These are phyloP conservation scores for Metalampra italica DNA, from an alignment of 2,888 invertebrate species.

Conservation along the genomic window DNA sequence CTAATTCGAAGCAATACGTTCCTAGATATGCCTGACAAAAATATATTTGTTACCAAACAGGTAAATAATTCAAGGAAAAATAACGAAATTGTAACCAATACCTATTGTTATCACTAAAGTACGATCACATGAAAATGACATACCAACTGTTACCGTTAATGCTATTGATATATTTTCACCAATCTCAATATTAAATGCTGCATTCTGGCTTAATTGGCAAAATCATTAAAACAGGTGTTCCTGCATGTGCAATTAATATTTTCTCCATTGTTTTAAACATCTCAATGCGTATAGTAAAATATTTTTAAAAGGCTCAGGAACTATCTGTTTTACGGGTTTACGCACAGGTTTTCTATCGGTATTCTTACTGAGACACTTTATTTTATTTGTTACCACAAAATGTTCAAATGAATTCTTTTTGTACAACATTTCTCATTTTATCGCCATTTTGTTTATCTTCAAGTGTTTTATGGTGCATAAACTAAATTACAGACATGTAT, in stretches of 20 bases:
- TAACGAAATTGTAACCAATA: too few species aligned
- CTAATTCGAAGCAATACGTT: too few species aligned
- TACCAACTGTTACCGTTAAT: neutral
- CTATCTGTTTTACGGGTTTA: too few species aligned
- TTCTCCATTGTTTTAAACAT: neutral
- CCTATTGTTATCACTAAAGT: neutral
- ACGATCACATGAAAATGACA: neutral
- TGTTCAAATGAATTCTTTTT: constrained; percentile 9
- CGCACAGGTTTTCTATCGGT: too few species aligned
- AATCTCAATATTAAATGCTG: neutral
- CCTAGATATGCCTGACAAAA: too few species aligned
- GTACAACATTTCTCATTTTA: constrained; percentile 22
- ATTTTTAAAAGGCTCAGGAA: too few species aligned
- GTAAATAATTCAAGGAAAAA: too few species aligned
- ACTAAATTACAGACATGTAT: constrained; percentile 44
- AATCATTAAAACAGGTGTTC: neutral
- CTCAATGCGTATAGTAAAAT: neutral
- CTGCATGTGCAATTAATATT: neutral
- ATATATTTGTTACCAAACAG: too few species aligned
- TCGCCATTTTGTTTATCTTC: constrained; percentile 39
- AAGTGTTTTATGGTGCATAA: constrained; percentile 47
- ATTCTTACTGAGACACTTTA: too few species aligned
- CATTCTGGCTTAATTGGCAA: neutral
- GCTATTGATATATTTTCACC: neutral
- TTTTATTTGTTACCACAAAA: constrained; percentile 5